A percentile compares a stretch with the other conserved stretches of the same genome.
These are phyloP conservation scores for Tapera naevia DNA, from an alignment of 2,797 vertebrate species.

Conservation along the genomic window DNA sequence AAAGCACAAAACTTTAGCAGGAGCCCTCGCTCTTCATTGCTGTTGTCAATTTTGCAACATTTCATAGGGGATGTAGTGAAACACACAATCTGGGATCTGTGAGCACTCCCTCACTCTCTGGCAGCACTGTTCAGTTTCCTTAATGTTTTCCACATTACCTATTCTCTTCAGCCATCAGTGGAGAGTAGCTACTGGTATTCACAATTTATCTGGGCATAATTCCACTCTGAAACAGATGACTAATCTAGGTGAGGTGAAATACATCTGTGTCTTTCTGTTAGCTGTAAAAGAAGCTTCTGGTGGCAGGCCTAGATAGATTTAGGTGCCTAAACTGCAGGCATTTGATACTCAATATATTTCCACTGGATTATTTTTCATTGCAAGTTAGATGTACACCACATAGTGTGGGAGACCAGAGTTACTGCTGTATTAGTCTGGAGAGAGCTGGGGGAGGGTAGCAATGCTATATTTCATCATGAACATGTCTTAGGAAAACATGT, in stretches of 20 bases:
- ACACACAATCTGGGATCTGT: not conserved
- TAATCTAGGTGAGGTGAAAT: not conserved
- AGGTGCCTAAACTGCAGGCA: not conserved
- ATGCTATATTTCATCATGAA: not conserved
- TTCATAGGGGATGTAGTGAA: not conserved
- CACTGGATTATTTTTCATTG: not conserved
- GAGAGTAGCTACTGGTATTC: not conserved
- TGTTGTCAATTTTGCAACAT: not conserved
- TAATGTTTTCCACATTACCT: not conserved
- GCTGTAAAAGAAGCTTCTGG: not conserved
- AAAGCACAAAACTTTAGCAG: not conserved
- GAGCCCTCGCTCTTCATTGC: not conserved
- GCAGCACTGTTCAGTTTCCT: not conserved
- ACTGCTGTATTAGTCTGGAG: not conserved
- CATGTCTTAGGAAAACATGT: not conserved
- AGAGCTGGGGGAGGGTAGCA: not conserved
- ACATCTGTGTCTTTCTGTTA: not conserved
- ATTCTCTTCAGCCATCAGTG: not conserved
- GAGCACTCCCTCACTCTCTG: not conserved
- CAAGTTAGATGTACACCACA: not conserved
- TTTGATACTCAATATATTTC: not conserved
- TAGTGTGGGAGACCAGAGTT: not conserved
- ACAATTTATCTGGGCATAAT: not conserved
- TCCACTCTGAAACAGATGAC: not conserved
- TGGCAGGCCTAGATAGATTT: not conserved